Evolutionary conservation across 92 coral and sea anemone genomes (phyloP).

Genomic region (Scolanthus callimorphus): DNA sequence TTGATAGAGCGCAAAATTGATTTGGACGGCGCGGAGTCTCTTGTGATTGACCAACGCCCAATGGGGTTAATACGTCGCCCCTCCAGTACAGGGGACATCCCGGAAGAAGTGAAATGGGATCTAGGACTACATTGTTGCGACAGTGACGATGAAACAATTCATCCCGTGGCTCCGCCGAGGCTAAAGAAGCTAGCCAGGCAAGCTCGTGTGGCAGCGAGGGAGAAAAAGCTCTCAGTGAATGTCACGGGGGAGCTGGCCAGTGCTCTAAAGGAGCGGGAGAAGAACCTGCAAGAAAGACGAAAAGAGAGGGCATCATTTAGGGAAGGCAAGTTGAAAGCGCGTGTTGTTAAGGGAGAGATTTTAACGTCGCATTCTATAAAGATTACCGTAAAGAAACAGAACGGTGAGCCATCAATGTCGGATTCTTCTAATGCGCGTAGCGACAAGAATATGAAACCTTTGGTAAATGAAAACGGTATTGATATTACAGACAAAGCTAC

Average conservation of each 20-base stretch:
- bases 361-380: background rate
- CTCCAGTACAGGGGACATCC: background rate
- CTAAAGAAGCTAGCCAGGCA: slow-evolving; percentile 23
- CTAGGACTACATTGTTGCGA: background rate
- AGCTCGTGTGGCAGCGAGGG: slow-evolving; percentile 8
- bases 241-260: slow-evolving; percentile 44
- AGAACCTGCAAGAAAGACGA: no score
- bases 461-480: no score
- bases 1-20: background rate
- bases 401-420: no score
- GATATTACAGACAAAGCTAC: no score
- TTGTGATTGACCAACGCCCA: background rate
- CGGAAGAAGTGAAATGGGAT: background rate
- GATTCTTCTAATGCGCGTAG: no score
- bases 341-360: background rate
- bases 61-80: background rate
- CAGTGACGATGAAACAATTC: background rate
- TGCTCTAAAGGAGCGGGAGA: slow-evolving; percentile 12
- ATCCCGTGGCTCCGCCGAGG: slow-evolving; percentile 51
- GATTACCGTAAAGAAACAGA: background rate
- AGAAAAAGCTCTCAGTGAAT: slow-evolving; percentile 20
- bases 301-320: no score
- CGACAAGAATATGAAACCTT: no score
- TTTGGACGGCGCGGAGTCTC: background rate
- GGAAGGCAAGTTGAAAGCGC: background rate